These are phyloP conservation scores for Falco punctatus DNA, from an alignment of 2,113 vertebrate species.

Conservation along the genomic window DNA sequence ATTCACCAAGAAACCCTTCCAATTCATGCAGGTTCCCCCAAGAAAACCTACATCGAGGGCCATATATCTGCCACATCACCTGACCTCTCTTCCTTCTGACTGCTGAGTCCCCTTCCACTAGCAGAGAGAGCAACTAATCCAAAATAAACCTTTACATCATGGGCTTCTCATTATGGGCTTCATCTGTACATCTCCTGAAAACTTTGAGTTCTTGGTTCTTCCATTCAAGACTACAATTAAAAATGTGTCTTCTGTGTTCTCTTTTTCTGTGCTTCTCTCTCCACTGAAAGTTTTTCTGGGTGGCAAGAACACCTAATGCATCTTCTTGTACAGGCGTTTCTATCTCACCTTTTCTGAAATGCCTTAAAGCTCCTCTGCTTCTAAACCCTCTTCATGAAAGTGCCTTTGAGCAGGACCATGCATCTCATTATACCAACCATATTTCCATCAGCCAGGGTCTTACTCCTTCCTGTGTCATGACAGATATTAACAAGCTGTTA, in stretches of 20 bases:
- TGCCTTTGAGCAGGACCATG: not conserved
- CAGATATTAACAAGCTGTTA: not conserved
- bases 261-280: not conserved
- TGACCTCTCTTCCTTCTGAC: not conserved
- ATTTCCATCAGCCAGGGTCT: not conserved
- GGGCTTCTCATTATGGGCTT: not conserved
- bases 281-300: not conserved
- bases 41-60: not conserved
- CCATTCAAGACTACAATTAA: not conserved
- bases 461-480: not conserved
- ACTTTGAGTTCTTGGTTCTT: not conserved
- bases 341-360: not conserved
- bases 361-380: not conserved
- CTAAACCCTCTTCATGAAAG: not conserved
- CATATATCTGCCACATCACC: not conserved
- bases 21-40: not conserved
- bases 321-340: not conserved
- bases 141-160: not conserved
- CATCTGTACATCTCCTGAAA: not conserved
- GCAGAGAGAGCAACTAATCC: not conserved
- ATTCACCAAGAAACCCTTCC: not conserved
- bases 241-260: not conserved
- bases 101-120: not conserved
- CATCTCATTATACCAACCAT: not conserved
- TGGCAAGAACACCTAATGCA: not conserved